phyloP scores from a whole-genome alignment of 2,888 invertebrate genomes.

The Macaria liturata region DNA sequence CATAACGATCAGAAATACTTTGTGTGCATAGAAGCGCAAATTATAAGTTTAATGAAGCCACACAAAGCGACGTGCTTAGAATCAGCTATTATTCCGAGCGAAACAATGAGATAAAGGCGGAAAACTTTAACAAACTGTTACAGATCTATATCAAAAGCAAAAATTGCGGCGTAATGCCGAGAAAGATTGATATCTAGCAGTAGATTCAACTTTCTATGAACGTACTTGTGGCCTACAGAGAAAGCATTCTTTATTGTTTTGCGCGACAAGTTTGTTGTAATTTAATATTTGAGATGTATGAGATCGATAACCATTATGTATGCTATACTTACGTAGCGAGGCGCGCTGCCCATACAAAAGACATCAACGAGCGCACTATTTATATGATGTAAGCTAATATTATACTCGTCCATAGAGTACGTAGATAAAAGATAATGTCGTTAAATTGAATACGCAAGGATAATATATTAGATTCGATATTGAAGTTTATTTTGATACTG shows the following conservation, averaged over 20 bases:
- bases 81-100: slow-evolving; percentile 27
- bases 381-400: no score
- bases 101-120: slow-evolving; percentile 25
- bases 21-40: slow-evolving; percentile 8
- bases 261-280: no score
- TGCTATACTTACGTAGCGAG: no score
- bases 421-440: no score
- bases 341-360: slow-evolving; percentile 26
- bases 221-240: slow-evolving; percentile 7
- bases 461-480: no score
- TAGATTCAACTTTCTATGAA: slow-evolving; percentile 43
- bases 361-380: slow-evolving; percentile 32
- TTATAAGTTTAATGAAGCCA: slow-evolving; percentile 6
- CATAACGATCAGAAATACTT: slow-evolving; percentile 4
- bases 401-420: no score
- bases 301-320: no score
- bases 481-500: no score
- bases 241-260: no score
- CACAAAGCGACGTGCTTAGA: slow-evolving; percentile 6
- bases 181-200: slow-evolving; percentile 49
- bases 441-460: no score
- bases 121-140: slow-evolving; percentile 30
- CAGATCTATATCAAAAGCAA: slow-evolving; percentile 43
- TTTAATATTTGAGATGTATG: no score
- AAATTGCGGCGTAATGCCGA: slow-evolving; percentile 49